Evolutionary conservation across 2,888 invertebrate species (phyloP), one percentile per base, ranked within the genome.

Genomic region (Gryllus longicercus): DNA sequence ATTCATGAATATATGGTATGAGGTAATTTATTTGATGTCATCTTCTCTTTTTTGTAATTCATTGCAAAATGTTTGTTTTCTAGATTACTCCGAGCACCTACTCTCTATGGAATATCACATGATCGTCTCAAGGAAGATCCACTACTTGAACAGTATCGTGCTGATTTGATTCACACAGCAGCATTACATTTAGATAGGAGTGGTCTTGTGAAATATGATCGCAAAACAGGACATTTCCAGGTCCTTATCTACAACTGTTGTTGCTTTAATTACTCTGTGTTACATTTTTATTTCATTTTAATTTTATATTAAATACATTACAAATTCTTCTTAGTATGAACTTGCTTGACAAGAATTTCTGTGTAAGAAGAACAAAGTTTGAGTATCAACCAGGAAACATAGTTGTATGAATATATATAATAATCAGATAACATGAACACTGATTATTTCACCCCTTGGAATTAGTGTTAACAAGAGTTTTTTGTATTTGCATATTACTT

Each of bases 101-200:
- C 92, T 0, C 87, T 98, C 38, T 99, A 99, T 86, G 97, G 96
- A 0, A 92, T 99, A n/a, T 89, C 93, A 0, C 90, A 91, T 21
- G 96, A 96, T 85, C 92, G 91, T 82, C 85, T 93, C 18, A 93
- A 94, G 83, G 93, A 94, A 50, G 99, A 99, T 88, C 92, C 92
- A 0, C 87, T 95, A 14, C 87, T 99, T 82, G 98, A 99, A 85
- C 91, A 95, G 83, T 94, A 97, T 84, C 89, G 99, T 51, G 97
- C 98, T 0, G 98, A 99, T 88, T 90, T 99, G 11, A 90, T 99
- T 18, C 99, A 99, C 86, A 98, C 99, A 0, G 98, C 99, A 0
- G 97, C 98, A 0, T 88, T 94, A 51, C 89, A 94, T 82, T 88
- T 99, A 78, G 99, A 99, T 87, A 95, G 98, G 83, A 95, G 96